phyloP scores from a whole-genome alignment of 92 coral and sea anemone species.

The Zoanthus sociatus region DNA sequence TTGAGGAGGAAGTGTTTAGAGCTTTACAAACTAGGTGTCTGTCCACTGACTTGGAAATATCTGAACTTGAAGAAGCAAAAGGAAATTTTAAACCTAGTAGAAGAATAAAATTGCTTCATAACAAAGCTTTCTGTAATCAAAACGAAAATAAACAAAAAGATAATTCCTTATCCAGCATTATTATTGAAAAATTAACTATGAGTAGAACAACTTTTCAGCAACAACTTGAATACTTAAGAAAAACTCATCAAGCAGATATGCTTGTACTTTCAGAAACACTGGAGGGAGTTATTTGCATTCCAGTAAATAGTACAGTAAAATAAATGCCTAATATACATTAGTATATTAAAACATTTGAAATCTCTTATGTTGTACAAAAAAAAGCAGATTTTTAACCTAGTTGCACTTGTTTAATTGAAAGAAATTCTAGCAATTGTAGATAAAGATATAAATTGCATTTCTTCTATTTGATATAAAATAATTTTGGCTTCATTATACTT shows the following conservation, averaged over 20 bases:
- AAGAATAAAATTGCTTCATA: not conserved
- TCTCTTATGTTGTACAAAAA: too few relatives aligned
- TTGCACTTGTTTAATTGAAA: too few relatives aligned
- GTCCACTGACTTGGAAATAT: not conserved
- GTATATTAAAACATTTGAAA: too few relatives aligned
- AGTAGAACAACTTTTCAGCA: constrained; percentile 10
- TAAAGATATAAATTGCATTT: too few relatives aligned
- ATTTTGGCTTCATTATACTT: too few relatives aligned
- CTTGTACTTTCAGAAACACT: constrained; percentile 54
- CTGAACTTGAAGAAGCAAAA: not conserved
- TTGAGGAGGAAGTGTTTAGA: constrained; percentile 26
- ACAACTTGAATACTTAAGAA: constrained; percentile 46
- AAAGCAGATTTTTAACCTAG: too few relatives aligned
- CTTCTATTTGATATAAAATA: too few relatives aligned
- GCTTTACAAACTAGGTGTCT: constrained; percentile 2
- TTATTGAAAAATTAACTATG: constrained; percentile 47
- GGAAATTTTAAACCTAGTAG: not conserved
- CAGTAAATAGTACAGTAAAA: not conserved
- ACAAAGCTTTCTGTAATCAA: constrained; percentile 13
- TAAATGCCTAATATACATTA: not conserved
- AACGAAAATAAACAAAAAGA: constrained; percentile 9
- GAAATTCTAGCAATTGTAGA: too few relatives aligned
- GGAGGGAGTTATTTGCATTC: constrained; percentile 76
- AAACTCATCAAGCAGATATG: constrained; percentile 54
- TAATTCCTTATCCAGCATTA: constrained; percentile 29